Evolutionary conservation across 2,888 invertebrate genomes (phyloP).

Genomic region (Limenitis camilla): DNA sequence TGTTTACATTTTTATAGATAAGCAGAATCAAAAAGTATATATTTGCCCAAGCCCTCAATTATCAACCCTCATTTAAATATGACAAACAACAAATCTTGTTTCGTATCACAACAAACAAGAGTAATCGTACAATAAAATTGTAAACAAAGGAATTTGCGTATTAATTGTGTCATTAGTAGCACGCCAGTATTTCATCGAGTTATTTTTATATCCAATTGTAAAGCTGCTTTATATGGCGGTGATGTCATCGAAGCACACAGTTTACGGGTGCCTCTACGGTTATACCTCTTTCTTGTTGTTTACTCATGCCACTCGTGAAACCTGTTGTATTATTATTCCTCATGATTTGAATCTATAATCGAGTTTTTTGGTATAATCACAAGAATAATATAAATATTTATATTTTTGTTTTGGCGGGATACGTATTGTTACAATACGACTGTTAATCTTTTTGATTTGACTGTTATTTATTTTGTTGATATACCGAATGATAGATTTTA

Average conservation of each 20-base stretch:
- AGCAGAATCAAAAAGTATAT: too few relatives aligned
- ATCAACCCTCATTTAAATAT: too few relatives aligned
- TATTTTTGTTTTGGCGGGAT: conserved; percentile 9
- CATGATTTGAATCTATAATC: conserved; percentile 31
- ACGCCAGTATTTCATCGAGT: conserved; percentile 21
- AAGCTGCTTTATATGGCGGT: conserved; percentile 28
- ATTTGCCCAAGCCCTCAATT: too few relatives aligned
- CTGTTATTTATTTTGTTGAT: conserved; percentile 13
- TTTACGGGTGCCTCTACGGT: conserved; percentile 26
- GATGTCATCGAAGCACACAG: conserved; percentile 29
- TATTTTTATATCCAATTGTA: conserved; percentile 26
- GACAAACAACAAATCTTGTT: not conserved
- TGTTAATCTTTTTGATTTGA: conserved; percentile 15
- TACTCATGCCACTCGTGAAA: conserved; percentile 35
- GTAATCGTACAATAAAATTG: conserved; percentile 11
- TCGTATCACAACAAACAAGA: conserved; percentile 13
- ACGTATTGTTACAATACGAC: conserved; percentile 22
- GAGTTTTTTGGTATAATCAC: conserved; percentile 18
- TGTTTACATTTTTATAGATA: too few relatives aligned
- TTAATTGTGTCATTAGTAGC: conserved; percentile 33
- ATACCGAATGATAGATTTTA: not conserved
- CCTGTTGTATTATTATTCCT: conserved; percentile 31
- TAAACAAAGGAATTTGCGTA: conserved; percentile 32
- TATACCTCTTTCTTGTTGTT: conserved; percentile 28
- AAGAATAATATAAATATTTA: conserved; percentile 6